Base-by-base conservation (phyloP, 2,113 vertebrate genomes). In the Orthonyx spaldingii region DNA sequence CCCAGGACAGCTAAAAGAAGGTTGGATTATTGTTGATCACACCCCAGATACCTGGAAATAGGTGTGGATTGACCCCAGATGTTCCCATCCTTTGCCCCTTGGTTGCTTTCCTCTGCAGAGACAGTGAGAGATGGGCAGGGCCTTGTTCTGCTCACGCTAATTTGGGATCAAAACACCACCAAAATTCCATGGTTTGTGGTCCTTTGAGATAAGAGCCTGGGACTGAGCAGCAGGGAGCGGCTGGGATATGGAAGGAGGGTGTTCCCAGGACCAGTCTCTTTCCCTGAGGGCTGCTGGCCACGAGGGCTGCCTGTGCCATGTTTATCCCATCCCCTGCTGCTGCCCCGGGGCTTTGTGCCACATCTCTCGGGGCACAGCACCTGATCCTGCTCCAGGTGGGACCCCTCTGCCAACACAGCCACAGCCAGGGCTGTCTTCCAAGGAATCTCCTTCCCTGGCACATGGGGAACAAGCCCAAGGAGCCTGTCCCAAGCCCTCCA, bases 111-210 rank as follows among this genome's bases (percentile, higher is more conserved):
- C 63, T 33, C 37, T 19, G 17, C 5, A 74, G 28, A 2, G 1
- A 10, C 55, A 46, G 32, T 1, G 2, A 78, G 47, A 82, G 15
- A 19, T 0, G 8, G 28, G 28, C 24, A 32, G 20, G 37, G 3
- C 7, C 61, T 18, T 47, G n/a, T 24, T 11, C 16, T 60, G n/a
- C 22, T 49, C 30, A 9, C 0, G 0, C 11, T 35, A 4, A 19
- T 80, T 66, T 41, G 9, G 50, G 18, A 57, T 19, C n/a, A 46
- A 85, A 92, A 50, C 11, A 1, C 24, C 37, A 32, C 32, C 32
- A 20, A 5, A 49, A 61, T 32, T n/a, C 49, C 28, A 7, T 3
- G 6, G 28, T 6, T 53, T 90, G 9, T 16, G 9, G 11, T 37
- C 20, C 42, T 83, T 32, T 37, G 17, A 11, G 33, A 30, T 20